Base-by-base conservation (phyloP, 2,113 vertebrate genomes). In the Bufo gargarizans region DNA sequence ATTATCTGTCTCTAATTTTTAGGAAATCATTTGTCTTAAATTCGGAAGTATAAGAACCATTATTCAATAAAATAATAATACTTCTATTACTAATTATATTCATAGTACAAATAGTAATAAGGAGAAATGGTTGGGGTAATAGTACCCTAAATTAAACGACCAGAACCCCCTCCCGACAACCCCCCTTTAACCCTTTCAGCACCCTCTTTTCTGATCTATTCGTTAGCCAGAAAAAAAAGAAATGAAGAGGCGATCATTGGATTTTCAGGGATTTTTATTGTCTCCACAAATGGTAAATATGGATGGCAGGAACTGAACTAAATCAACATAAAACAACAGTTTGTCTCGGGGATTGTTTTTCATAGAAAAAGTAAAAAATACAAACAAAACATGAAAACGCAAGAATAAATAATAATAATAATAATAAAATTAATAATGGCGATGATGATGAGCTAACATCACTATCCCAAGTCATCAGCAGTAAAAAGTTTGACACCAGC, bases 381-480 rank as follows among this genome's bases (percentile, higher is more conserved):
- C 47, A 91, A 79, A 80, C 92, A 71, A 81, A 90, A 90, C 92
- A 93, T 92, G 95, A 93, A 93, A 92, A 94, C 91, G 93, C 91
- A 91, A 90, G 93, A 98, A 99, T 99, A 99, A 99, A 99, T 97
- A 98, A 92, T 6, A 43, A 33, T 71, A 20, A 71, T 71, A 76
- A 76, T 45, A 43, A 33, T 71, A 71, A 71, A 13, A 76, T 50
- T 45, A 47, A 74, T 20, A 45, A 76, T 9, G 45, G 49, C 47
- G 89, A 91, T 20, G 72, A 76, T 9, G 45, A 74, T 74, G 89
- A 91, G 93, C 95, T 95, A 96, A 92, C 90, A 94, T 90, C 93
- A 94, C 90, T 91, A 93, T 93, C 94, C 92, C 94, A 92, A 92
- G 90, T 92, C 93, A 93, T 67, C 12, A 93, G 59, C 63, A 86